Base-by-base conservation (phyloP, 2,888 invertebrate genomes). In the Ichneumon xanthorius region DNA sequence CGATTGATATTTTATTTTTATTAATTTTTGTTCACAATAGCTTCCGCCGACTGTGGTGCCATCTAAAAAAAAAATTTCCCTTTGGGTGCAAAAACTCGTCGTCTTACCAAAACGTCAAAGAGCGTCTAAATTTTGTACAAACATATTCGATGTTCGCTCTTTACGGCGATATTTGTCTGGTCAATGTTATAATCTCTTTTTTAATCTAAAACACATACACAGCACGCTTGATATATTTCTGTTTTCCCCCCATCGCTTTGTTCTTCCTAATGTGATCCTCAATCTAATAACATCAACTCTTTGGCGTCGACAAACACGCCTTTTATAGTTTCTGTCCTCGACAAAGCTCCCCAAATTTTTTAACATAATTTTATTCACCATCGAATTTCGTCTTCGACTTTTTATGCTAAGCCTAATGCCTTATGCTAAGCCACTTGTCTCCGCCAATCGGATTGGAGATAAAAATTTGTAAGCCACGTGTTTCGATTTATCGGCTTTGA, bases 91-190 rank as follows among this genome's bases (percentile, higher is more conserved):
- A 45, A 45, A 45, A 30, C 3, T 61, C 5, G 30, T 61, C 30
- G 61, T 26, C 61, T 61, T 30, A 30, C 16, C 61, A 30, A 61
- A 61, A 26, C 30, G 37, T 61, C 30, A 16, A 61, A 30, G 30
- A 61, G 61, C n/a, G 53, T n/a, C n/a, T 4, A 53, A 19, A n/a
- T 9, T 30, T 14, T 11, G 45, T 30, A 5, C 4, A 2, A 22
- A 14, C 22, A 33, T 26, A 26, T 26, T 67, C 58, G 14, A 30
- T 14, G 40, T 72, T 58, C 30, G 53, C 55, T 83, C 22, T 77
- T 61, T 55, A 61, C 22, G 45, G 26, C 68, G 48, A 70, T 33
- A 22, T 48, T 14, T 70, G 9, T n/a, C 9, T 48, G n/a, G 11
- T 50, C 33, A 58, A 30, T 55, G 61, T 55, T 7, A 30, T 65